Percentiles rank a stretch among this genome's conserved stretches.
These are phyloP conservation scores for Orientallactaga bullata DNA, from an alignment of 2,113 vertebrate species.

Conservation along the genomic window DNA sequence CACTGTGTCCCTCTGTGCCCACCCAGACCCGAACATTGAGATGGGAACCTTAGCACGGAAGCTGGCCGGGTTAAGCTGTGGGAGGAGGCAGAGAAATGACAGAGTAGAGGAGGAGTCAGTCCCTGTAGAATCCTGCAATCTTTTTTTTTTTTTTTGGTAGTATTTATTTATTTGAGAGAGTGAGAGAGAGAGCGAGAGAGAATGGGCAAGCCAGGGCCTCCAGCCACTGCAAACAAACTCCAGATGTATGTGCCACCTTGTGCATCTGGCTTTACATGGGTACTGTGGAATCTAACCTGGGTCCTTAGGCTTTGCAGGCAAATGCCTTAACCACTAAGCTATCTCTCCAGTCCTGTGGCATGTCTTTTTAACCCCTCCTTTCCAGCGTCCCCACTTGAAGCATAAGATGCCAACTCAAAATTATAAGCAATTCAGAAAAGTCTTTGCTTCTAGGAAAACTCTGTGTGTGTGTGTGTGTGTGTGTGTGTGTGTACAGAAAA, in stretches of 20 bases:
- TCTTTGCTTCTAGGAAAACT: background rate
- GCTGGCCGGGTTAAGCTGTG: background rate
- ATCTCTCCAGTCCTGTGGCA: too few relatives aligned
- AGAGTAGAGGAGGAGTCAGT: background rate
- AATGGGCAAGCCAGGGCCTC: too few relatives aligned
- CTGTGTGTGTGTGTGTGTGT: background rate
- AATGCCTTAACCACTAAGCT: background rate
- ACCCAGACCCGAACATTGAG: background rate
- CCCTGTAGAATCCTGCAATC: conserved; percentile 34
- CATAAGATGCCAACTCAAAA: background rate
- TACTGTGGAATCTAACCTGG: too few relatives aligned
- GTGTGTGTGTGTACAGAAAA: background rate
- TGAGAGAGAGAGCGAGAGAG: too few relatives aligned
- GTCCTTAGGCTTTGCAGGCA: too few relatives aligned
- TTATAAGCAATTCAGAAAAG: background rate
- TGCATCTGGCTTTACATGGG: too few relatives aligned
- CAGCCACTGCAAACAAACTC: too few relatives aligned
- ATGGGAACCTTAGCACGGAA: background rate
- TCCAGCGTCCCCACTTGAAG: background rate
- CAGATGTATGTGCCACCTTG: too few relatives aligned
- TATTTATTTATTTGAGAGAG: too few relatives aligned
- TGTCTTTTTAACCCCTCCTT: background rate
- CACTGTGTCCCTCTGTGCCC: background rate
- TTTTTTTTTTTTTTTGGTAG: too few relatives aligned
- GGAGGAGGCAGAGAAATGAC: background rate